A percentile compares a stretch with the other conserved stretches of the same genome.
These are phyloP conservation scores for Drosophila kokeensis DNA, from an alignment of 2,888 invertebrate species.

Conservation along the genomic window DNA sequence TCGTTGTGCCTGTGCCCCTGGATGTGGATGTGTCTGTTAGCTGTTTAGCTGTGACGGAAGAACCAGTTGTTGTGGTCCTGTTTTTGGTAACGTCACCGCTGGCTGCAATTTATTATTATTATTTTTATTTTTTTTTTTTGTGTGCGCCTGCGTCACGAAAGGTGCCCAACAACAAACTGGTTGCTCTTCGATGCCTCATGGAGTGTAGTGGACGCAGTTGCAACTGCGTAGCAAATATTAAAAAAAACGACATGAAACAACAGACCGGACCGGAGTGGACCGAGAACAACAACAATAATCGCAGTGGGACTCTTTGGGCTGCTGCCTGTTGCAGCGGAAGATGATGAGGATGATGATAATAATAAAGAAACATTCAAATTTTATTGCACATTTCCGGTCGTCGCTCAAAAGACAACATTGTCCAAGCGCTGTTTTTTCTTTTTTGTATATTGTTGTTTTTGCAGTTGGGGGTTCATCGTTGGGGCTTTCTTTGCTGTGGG, in stretches of 20 bases:
- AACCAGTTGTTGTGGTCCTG: conserved; percentile 68
- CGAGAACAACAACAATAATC: conserved; percentile 41
- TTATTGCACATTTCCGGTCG: conserved; percentile 83
- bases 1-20: conserved; percentile 10
- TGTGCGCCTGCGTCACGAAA: conserved; percentile 70
- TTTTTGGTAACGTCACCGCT: conserved; percentile 76
- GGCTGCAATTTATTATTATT: conserved; percentile 71
- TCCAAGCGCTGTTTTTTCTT: conserved; percentile 8
- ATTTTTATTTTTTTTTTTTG: conserved; percentile 7
- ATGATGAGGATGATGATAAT: conserved; percentile 81
- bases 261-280: conserved; percentile 37
- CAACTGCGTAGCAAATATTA: conserved; percentile 48
- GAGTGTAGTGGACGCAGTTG: conserved; percentile 52
- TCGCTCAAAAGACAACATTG: conserved; percentile 47
- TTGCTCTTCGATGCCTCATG: conserved; percentile 34
- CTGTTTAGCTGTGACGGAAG: conserved; percentile 34
- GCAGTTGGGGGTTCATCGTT: conserved; percentile 42
- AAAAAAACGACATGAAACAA: neutral
- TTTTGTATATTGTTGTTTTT: conserved; percentile 7
- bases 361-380: conserved; percentile 83
- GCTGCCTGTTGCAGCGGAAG: conserved; percentile 66
- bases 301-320: conserved; percentile 53
- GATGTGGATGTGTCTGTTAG: conserved; percentile 20
- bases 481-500: conserved; percentile 30
- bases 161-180: conserved; percentile 58